Evolutionary conservation across 2,888 invertebrate genomes (phyloP), one percentile per base, ranked within the genome.

Genomic region (Nipponacmea schrenckii): DNA sequence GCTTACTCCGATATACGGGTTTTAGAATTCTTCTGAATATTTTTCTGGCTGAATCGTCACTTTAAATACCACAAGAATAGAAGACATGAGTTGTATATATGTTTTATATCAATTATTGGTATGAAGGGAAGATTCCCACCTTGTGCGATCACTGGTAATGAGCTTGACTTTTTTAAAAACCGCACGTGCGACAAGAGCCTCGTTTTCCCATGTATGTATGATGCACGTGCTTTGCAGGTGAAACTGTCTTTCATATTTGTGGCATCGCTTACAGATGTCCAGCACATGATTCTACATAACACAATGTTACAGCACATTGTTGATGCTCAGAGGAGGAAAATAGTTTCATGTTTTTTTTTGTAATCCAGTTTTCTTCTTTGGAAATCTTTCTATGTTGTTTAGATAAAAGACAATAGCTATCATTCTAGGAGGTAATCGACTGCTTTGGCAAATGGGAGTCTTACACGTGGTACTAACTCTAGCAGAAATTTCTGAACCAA

Each of bases 161-260:
- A 56, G 56, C 56, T 56, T 14, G 10, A 56, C 24, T 56, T 56
- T 56, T 56, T 24, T 20, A 5, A 39, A 39, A 39, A 10, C 24
- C 24, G 56, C 56, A 56, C 56, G 56, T 56, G 56, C 24, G 20
- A 24, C 56, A 56, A 56, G 24, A 56, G 20, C 56, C 20, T 56
- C 10, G 56, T 20, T 56, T 56, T 56, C 56, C 56, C 56, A 56
- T 56, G 56, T 56, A 56, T 56, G 56, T 56, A 20, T 56, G 56
- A 56, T 56, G 56, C 56, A 56, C 56, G 56, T 56, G 56, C 56
- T 56, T 56, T 56, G 56, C 56, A 56, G 56, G 56, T 56, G 56
- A 56, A 56, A 56, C 56, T 56, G 56, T 56, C 56, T 56, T 56
- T 56, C 24, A 24, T 56, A 56, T 56, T 56, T 24, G 56, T 56